phyloP scores from a whole-genome alignment of 2,113 vertebrate genomes.

The Pionites leucogaster region DNA sequence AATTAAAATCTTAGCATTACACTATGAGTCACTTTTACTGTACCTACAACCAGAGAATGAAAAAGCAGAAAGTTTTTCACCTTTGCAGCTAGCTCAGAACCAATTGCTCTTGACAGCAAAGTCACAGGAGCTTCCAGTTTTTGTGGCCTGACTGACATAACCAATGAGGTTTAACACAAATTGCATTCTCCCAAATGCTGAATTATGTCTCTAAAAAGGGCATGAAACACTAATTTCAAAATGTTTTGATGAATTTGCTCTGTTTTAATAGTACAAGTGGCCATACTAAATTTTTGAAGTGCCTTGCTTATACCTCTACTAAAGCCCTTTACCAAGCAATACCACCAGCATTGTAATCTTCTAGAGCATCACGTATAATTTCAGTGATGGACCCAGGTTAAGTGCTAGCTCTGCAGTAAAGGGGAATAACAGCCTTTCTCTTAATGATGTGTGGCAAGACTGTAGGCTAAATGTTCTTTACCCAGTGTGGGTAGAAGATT shows the following conservation, averaged over 20 bases:
- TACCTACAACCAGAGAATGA: not conserved
- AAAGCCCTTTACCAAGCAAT: not conserved
- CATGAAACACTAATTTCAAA: not conserved
- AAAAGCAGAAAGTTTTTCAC: not conserved
- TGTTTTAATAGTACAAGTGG: not conserved
- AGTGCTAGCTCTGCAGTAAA: not conserved
- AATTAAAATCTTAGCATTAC: not conserved
- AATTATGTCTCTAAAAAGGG: not conserved
- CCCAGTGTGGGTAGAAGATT: not conserved
- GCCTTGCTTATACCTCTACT: not conserved
- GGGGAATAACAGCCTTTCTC: not conserved
- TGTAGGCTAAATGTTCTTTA: rapidly evolving
- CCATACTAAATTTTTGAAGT: not conserved
- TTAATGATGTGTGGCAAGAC: not conserved
- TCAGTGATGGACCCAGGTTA: not conserved
- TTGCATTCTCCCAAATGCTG: not conserved
- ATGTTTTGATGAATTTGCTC: not conserved
- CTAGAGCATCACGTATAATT: not conserved
- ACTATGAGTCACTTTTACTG: not conserved
- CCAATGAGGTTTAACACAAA: not conserved
- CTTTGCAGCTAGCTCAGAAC: not conserved
- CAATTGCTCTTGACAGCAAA: not conserved
- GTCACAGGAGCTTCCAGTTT: not conserved
- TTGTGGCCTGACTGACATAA: not conserved
- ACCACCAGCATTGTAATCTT: not conserved